Evolutionary conservation across 2,797 vertebrate genomes (phyloP).

Genomic region (Picus viridis): DNA sequence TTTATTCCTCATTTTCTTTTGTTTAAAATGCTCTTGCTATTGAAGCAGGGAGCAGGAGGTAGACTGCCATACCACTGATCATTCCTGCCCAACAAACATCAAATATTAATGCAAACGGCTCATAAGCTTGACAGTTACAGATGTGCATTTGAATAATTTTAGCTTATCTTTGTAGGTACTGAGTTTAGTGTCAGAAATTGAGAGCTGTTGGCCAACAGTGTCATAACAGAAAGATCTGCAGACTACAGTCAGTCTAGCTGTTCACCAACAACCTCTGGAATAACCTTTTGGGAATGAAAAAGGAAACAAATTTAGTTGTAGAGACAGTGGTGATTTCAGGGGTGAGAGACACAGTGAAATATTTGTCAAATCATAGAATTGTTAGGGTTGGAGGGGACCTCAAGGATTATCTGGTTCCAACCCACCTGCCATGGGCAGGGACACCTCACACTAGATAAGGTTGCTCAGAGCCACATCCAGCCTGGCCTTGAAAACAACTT

Average conservation of each 20-base stretch:
- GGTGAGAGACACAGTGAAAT: not conserved
- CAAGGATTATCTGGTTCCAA: too few species aligned
- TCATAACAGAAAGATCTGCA: not conserved
- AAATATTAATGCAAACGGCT: constrained; percentile 29
- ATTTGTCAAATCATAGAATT: not conserved
- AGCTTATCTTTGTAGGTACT: not conserved
- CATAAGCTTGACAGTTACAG: not conserved
- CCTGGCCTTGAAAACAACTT: not conserved
- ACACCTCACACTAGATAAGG: too few species aligned
- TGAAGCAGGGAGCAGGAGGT: not conserved
- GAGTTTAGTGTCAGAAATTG: not conserved
- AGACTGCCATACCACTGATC: not conserved
- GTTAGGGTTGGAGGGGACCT: too few species aligned
- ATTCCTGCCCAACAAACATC: not conserved
- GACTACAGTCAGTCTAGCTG: not conserved
- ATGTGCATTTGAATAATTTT: constrained; percentile 21
- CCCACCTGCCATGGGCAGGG: too few species aligned
- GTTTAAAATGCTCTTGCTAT: not conserved
- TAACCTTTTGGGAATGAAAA: not conserved
- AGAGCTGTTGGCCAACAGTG: not conserved
- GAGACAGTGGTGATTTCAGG: not conserved
- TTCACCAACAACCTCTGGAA: not conserved
- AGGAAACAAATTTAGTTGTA: not conserved
- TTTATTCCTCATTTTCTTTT: not conserved
- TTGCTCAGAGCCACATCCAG: too few species aligned